phyloP scores from a whole-genome alignment of 1,140 invertebrate genomes.

The Drusus annulatus region DNA sequence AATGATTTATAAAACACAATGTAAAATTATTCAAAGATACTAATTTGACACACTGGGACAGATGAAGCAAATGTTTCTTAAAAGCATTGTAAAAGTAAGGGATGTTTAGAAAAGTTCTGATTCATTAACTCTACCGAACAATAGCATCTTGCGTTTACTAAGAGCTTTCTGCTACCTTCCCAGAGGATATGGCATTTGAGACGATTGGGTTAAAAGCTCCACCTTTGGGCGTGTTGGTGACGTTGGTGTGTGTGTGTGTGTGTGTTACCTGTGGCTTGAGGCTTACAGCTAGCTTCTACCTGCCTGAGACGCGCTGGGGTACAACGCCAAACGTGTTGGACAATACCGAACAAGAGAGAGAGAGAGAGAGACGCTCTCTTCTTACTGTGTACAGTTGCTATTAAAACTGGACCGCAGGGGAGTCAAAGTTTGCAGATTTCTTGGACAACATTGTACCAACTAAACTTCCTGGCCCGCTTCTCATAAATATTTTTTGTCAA shows the following conservation, averaged over 20 bases:
- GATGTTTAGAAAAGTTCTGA: not conserved
- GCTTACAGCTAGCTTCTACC: slow-evolving; percentile 20
- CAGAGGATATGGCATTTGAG: not conserved
- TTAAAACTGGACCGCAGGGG: slow-evolving; percentile 39
- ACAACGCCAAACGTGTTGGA: slow-evolving; percentile 27
- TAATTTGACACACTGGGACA: not conserved
- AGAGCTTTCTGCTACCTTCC: not conserved
- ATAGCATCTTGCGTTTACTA: not conserved
- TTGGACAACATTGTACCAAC: no score
- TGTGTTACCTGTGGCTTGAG: not conserved
- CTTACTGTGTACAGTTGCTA: slow-evolving; percentile 15
- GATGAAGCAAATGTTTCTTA: not conserved
- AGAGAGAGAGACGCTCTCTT: no score
- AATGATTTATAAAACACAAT: not conserved
- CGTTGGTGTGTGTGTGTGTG: slow-evolving; percentile 22
- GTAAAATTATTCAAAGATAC: not conserved
- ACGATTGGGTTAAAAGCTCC: not conserved
- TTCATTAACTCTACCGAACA: not conserved
- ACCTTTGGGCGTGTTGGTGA: slow-evolving; percentile 19
- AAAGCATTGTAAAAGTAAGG: no score
- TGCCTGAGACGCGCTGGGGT: not conserved
- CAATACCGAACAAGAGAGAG: slow-evolving; percentile 31
- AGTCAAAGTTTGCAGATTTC: not conserved
- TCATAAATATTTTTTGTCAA: no score
- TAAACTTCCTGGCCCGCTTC: no score